Evolutionary conservation across 2,113 vertebrate species (phyloP), one percentile per base, ranked within the genome.

Genomic region (pig (Sus scrofa)): DNA sequence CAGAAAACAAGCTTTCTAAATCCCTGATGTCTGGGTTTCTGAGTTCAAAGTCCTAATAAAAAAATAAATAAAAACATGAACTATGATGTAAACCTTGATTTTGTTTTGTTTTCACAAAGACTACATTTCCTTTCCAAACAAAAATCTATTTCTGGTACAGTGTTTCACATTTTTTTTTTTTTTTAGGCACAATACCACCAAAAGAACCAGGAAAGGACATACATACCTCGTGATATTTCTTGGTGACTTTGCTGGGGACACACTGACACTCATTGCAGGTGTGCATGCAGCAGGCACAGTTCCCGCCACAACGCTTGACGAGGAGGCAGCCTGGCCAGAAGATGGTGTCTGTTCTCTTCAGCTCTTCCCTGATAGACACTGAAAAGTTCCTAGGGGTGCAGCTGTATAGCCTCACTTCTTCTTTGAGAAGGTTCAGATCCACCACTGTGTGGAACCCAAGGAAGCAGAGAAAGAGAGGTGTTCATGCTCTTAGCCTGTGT

Each of bases 291-390:
- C 99, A 99, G 96, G 99, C 99, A n/a, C 99, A 99, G 98, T 99
- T 99, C 32, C 99, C 99, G 16, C 99, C 99, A 10, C 99, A 99
- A 27, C 99, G 99, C 89, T 99, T 99, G 84, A 99, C 99, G 98
- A 99, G 98, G 84, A 99, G 99, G 94, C 99, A 99, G 97, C 99
- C 98, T 1, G 99, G 99, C 99, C 99, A 99, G 99, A 99, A 99
- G 98, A 99, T 99, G 97, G 98, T 99, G 79, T 99, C 99, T 0
- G 99, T 99, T 95, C 99, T 98, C 98, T 99, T 99, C 54, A 99
- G 98, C 98, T 99, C 99, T 98, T 99, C 99, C 44, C 99, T 98
- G 96, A 99, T 96, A 1, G 99, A 99, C 78, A 99, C 99, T 0
- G 99, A 99, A 98, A 99, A 99, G 99, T 99, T 99, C 24, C 99